Base-by-base conservation (phyloP, 2,888 invertebrate species). In the Apamea sordens region DNA sequence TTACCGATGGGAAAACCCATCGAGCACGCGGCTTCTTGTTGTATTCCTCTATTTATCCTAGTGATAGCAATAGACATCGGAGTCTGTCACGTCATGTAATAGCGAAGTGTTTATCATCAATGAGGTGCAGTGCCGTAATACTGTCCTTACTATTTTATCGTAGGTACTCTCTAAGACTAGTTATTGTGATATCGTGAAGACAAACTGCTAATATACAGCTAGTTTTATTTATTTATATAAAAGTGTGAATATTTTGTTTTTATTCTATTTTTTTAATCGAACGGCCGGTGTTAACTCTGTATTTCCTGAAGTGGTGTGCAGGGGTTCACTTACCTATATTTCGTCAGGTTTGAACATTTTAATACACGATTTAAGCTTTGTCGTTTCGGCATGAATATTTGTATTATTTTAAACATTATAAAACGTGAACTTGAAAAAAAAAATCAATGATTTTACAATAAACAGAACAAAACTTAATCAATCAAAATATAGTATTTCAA, bases 201-300 rank as follows among this genome's bases (percentile, higher is more conserved):
- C 86, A 92, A 91, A 90, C 86, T 77, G 93, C 92, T 92, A 92
- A 91, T 91, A 89, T 92, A 94, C 91, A 93, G 91, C 92, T 92
- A 93, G 79, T 85, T 88, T 86, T 80, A 84, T 87, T 88, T 88
- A 86, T 88, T 86, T 85, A 85, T 92, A 92, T 84, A 91, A 91
- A 93, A 91, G 89, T 92, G 91, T 89, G 88, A 92, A 91, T 90
- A 80, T 84, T 87, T 85, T 71, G 72, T 77, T 73, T 56, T 77
- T 64, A 65, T 44, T 73, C 74, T 68, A 70, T 63, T 56, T 69
- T 74, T 50, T 80, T 71, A 63, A 32, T 71, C 47, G 50, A 75
- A 72, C 76, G 76, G 80, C 72, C 65, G 80, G 87, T 76, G 86
- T 77, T 21, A n/a, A 8, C 13, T 24, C 15, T n/a, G 0, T 8